Percentiles rank a stretch among this genome's conserved stretches.
Conservation (phyloP, 1,140 invertebrate genomes). For the Prorops nasuta region DNA sequence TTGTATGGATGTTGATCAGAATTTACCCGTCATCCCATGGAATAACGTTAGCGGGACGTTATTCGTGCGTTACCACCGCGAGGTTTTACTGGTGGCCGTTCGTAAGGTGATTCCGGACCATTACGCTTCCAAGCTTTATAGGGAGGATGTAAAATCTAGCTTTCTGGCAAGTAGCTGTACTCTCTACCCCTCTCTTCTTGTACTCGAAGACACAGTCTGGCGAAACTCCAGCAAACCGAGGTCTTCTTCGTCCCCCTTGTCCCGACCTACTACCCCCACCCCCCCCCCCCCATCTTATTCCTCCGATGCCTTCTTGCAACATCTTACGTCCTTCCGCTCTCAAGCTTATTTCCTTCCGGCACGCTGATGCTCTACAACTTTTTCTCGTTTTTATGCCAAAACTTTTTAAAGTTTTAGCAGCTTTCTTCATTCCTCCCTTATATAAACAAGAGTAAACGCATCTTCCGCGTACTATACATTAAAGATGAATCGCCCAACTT, state of each 20-base stretch:
- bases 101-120: constrained; percentile 16
- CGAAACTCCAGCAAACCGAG: constrained; percentile 20
- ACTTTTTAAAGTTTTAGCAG: no score
- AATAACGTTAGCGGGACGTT: background rate
- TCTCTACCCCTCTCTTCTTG: constrained; percentile 1
- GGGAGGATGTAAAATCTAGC: constrained; percentile 24
- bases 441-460: no score
- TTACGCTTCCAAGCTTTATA: constrained; percentile 24
- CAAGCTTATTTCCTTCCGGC: background rate
- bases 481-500: no score
- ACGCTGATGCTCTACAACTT: background rate
- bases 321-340: background rate
- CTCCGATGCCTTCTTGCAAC: constrained; percentile 4
- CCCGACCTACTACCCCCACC: constrained; percentile 5
- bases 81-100: constrained; percentile 11
- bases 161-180: constrained; percentile 26
- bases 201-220: constrained; percentile 28
- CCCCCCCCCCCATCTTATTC: background rate
- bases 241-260: background rate
- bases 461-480: no score
- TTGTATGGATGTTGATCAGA: background rate
- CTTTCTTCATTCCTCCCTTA: no score
- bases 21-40: no score
- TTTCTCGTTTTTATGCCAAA: background rate
- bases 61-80: constrained; percentile 4